A percentile compares a stretch with the other conserved stretches of the same genome.
Evolutionary conservation across 2,888 invertebrate genomes (phyloP).

Genomic region (Aproaerema taeniolella): DNA sequence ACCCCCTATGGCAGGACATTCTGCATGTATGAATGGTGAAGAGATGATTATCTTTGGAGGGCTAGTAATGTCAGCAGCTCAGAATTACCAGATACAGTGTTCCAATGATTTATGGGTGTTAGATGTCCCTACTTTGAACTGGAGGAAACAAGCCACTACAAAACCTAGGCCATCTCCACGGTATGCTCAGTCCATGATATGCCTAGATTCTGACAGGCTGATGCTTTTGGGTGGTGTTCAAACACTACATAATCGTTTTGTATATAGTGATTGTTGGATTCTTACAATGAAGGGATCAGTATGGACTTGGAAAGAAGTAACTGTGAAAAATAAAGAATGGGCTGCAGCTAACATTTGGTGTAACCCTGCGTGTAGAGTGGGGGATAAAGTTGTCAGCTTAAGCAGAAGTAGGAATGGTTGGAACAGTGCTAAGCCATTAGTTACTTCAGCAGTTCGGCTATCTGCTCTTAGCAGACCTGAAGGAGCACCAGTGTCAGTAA

Average conservation of each 20-base stretch:
- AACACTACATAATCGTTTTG: constrained; percentile 84
- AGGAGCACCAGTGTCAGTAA: constrained; percentile 66
- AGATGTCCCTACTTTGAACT: constrained; percentile 84
- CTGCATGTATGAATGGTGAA: constrained; percentile 89
- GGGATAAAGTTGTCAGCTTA: constrained; percentile 86
- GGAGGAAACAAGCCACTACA: constrained; percentile 86
- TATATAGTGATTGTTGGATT: constrained; percentile 95
- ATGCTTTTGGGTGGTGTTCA: constrained; percentile 92
- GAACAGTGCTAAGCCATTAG: constrained; percentile 71
- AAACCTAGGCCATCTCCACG: constrained; percentile 86
- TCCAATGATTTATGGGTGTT: constrained; percentile 95
- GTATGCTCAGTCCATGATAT: constrained; percentile 95
- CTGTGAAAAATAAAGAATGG: constrained; percentile 86
- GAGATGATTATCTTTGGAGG: constrained; percentile 92
- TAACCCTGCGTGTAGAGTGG: constrained; percentile 91
- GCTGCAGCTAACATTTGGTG: constrained; percentile 94
- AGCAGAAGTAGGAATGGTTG: constrained; percentile 78
- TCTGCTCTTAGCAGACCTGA: constrained; percentile 55
- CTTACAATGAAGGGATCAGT: constrained; percentile 84
- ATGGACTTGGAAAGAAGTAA: constrained; percentile 87
- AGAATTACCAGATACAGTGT: constrained; percentile 64
- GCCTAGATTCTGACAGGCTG: constrained; percentile 85
- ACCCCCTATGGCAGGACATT: constrained; percentile 94
- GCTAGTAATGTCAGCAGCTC: constrained; percentile 71
- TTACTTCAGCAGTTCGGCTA: constrained; percentile 74